A percentile compares a stretch with the other conserved stretches of the same genome.
These are phyloP conservation scores for Pycnomerus fuliginosus DNA, from an alignment of 2,888 invertebrate species.

Conservation along the genomic window DNA sequence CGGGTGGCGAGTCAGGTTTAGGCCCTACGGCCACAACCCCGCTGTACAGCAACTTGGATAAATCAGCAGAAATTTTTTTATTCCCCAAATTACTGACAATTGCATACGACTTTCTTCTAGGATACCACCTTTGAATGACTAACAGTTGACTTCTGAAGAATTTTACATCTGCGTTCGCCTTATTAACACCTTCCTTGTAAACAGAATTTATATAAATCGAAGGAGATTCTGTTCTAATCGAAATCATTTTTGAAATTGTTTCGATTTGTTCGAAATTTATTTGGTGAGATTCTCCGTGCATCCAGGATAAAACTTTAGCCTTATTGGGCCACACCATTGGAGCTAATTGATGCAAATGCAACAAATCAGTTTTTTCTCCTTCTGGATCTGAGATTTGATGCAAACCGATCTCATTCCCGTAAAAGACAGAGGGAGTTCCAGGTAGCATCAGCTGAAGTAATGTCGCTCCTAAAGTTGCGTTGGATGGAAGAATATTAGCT, in stretches of 20 bases:
- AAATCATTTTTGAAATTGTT: constrained; percentile 60
- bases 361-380: constrained; percentile 60
- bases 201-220: constrained; percentile 73
- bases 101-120: constrained; percentile 74
- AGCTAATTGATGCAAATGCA: constrained; percentile 66
- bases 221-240: constrained; percentile 63
- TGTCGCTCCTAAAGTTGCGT: constrained; percentile 68
- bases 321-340: constrained; percentile 65
- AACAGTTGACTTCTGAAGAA: constrained; percentile 63
- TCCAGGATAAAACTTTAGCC: constrained; percentile 64
- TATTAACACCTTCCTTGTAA: constrained; percentile 62
- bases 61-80: constrained; percentile 63
- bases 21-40: constrained; percentile 64
- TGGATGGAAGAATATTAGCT: constrained; percentile 58
- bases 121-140: constrained; percentile 76
- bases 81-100: constrained; percentile 72
- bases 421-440: constrained; percentile 84
- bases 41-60: constrained; percentile 75
- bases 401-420: constrained; percentile 87
- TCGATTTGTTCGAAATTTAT: constrained; percentile 58
- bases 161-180: constrained; percentile 69
- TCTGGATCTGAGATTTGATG: constrained; percentile 60
- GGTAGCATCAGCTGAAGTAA: constrained; percentile 81
- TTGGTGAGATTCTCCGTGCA: constrained; percentile 57
- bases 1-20: constrained; percentile 45